Evolutionary conservation across 2,113 vertebrate genomes (phyloP).

Genomic region (Channa argus): DNA sequence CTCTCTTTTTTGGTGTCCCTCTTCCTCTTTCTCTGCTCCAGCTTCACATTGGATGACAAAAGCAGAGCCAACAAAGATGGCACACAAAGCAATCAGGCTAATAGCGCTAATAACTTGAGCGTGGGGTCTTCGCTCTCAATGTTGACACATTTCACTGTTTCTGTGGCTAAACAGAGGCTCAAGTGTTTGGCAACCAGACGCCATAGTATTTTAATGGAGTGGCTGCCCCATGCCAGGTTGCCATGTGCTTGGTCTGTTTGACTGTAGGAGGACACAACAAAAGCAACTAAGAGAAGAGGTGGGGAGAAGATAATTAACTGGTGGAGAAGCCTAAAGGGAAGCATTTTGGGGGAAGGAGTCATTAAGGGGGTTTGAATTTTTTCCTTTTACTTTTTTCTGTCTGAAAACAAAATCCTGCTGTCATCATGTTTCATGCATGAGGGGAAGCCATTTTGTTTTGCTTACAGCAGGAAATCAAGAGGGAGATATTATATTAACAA

Average conservation of each 20-base stretch:
- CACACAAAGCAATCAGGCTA: slow-evolving; percentile 82
- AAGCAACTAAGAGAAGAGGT: slow-evolving; percentile 54
- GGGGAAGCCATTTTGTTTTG: slow-evolving; percentile 45
- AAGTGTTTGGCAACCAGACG: slow-evolving; percentile 81
- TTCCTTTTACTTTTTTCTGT: slow-evolving; percentile 9
- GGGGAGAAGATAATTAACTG: slow-evolving; percentile 74
- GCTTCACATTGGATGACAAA: slow-evolving; percentile 67
- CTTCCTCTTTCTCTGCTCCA: slow-evolving; percentile 56
- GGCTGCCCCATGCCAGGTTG: slow-evolving; percentile 73
- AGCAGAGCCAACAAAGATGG: slow-evolving; percentile 80
- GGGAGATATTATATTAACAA: slow-evolving; percentile 3
- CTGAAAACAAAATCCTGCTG: slow-evolving; percentile 21
- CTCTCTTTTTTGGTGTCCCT: slow-evolving; percentile 49
- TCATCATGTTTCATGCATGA: slow-evolving; percentile 25
- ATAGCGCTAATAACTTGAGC: slow-evolving; percentile 85
- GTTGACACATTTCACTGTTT: slow-evolving; percentile 84
- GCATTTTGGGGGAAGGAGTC: slow-evolving; percentile 39
- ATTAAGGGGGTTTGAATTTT: slow-evolving; percentile 25
- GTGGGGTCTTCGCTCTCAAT: slow-evolving; percentile 74
- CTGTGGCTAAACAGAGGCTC: slow-evolving; percentile 82
- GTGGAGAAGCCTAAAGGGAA: slow-evolving; percentile 49
- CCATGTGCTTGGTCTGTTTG: slow-evolving; percentile 74
- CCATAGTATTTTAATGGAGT: slow-evolving; percentile 77
- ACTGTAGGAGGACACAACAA: slow-evolving; percentile 68
- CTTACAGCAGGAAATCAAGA: not conserved